These are phyloP conservation scores for Drosophila limbata DNA, from an alignment of 2,888 invertebrate species.

Conservation along the genomic window DNA sequence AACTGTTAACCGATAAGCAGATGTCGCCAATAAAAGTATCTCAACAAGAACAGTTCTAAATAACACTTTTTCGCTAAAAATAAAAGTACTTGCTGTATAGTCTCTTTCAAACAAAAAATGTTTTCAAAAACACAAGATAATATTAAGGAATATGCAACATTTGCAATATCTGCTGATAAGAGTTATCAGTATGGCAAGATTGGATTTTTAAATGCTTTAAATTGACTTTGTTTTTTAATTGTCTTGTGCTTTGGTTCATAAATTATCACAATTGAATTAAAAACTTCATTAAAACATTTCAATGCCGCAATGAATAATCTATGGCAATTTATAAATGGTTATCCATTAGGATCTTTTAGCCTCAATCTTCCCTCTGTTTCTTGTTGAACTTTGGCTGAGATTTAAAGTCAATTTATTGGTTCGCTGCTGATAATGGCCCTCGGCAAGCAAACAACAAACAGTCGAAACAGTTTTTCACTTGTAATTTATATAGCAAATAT, in stretches of 20 bases:
- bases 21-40: neutral
- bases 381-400: slow-evolving; percentile 37
- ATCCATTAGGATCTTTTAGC: slow-evolving; percentile 9
- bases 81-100: too few relatives aligned
- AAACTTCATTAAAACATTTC: slow-evolving; percentile 28
- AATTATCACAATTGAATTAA: slow-evolving; percentile 28
- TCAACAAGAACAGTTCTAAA: too few relatives aligned
- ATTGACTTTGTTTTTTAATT: neutral
- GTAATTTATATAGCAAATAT: slow-evolving; percentile 71
- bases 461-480: slow-evolving; percentile 25
- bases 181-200: neutral
- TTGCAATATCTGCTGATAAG: neutral
- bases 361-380: neutral
- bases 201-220: slow-evolving; percentile 1
- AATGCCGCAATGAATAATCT: slow-evolving; percentile 34
- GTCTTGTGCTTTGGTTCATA: slow-evolving; percentile 9
- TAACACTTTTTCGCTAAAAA: neutral
- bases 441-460: slow-evolving; percentile 7
- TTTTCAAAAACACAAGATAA: too few relatives aligned
- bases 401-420: slow-evolving; percentile 61
- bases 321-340: slow-evolving; percentile 16
- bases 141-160: neutral
- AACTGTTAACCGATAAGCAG: slow-evolving; percentile 28
- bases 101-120: too few relatives aligned
- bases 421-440: slow-evolving; percentile 47